Percentiles rank a stretch among this genome's conserved stretches.
These are phyloP conservation scores for Percopsis transmontana DNA, from an alignment of 2,113 vertebrate genomes.

Conservation along the genomic window DNA sequence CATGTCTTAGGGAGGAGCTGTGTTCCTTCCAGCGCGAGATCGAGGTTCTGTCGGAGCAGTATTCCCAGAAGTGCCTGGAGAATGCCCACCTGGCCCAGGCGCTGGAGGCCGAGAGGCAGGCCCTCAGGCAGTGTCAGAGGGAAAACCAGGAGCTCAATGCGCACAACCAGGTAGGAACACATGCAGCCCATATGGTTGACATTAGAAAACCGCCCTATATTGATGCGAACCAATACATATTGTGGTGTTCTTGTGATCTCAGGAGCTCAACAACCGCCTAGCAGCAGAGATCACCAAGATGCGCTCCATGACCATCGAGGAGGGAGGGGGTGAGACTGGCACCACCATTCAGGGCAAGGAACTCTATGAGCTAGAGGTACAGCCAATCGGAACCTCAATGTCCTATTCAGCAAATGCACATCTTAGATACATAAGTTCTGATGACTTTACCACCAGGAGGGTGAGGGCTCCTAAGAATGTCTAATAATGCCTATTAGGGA, in stretches of 20 bases:
- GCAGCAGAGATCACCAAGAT: conserved; percentile 83
- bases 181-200: background rate
- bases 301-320: conserved; percentile 80
- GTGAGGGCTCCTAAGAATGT: no score
- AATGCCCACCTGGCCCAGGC: conserved; percentile 84
- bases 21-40: conserved; percentile 82
- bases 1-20: conserved; percentile 79
- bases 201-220: background rate
- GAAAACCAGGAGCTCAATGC: conserved; percentile 86
- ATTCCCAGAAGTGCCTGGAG: conserved; percentile 85
- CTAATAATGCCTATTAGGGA: no score
- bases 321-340: conserved; percentile 60
- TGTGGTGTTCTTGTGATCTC: conserved; percentile 3
- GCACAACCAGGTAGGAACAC: conserved; percentile 79
- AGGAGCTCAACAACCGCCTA: conserved; percentile 84
- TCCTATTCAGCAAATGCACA: background rate
- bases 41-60: conserved; percentile 84
- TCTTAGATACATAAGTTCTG: no score
- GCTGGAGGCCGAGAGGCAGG: conserved; percentile 83
- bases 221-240: background rate
- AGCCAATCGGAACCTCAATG: background rate
- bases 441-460: no score
- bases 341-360: conserved; percentile 78
- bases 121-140: conserved; percentile 82
- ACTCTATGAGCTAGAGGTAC: conserved; percentile 82